Conservation (phyloP, 2,113 vertebrate genomes). For the Aythya baeri region DNA sequence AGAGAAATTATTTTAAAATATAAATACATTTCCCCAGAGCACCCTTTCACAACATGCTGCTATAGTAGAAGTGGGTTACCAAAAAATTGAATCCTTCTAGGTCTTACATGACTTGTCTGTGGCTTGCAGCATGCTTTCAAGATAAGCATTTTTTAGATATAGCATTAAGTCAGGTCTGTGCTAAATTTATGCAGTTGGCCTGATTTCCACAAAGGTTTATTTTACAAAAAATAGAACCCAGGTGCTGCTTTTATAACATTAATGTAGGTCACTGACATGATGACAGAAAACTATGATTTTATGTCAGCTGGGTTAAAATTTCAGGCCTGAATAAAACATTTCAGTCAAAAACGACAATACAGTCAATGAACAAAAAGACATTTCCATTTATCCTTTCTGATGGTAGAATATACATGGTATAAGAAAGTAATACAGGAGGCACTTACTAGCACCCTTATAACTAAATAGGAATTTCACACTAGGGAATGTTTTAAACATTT, state of each 20-base stretch:
- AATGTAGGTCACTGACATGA: constrained; percentile 51
- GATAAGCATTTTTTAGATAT: background rate
- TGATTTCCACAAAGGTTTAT: constrained; percentile 35
- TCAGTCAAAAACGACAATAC: constrained; percentile 44
- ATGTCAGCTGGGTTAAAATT: constrained; percentile 48
- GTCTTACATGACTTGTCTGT: background rate
- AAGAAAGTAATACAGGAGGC: background rate
- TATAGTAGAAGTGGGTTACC: background rate
- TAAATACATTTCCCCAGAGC: background rate
- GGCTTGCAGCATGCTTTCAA: background rate
- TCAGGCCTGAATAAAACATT: constrained; percentile 51
- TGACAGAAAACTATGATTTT: constrained; percentile 50
- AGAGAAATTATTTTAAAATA: background rate
- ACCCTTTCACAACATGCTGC: background rate
- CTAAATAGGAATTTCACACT: background rate
- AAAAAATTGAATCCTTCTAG: background rate
- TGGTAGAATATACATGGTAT: background rate
- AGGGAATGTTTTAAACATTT: constrained; percentile 32
- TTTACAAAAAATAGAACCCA: constrained; percentile 23
- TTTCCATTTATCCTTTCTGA: constrained; percentile 56
- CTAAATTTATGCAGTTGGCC: constrained; percentile 42
- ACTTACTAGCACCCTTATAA: background rate
- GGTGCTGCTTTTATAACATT: constrained; percentile 31
- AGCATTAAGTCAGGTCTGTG: background rate
- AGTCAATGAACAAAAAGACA: constrained; percentile 30